Percentiles rank a stretch among this genome's conserved stretches.
phyloP scores from a whole-genome alignment of 2,113 vertebrate species.

The Microtus montanus region DNA sequence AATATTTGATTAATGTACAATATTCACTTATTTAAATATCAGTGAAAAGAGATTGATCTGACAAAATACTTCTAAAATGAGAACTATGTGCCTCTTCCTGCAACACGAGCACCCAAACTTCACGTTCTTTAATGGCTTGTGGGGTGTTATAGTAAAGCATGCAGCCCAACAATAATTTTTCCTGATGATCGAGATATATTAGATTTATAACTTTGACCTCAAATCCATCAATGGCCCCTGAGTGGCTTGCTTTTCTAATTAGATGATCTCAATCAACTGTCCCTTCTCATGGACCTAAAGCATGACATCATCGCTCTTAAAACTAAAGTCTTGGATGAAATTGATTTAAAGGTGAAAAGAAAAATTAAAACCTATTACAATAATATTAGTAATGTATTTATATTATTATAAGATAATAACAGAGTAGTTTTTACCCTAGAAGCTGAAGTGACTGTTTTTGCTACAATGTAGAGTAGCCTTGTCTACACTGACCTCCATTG shows the following conservation, averaged over 20 bases:
- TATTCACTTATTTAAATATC: background rate
- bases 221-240: background rate
- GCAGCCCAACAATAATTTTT: background rate
- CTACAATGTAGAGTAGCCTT: background rate
- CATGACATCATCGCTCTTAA: background rate
- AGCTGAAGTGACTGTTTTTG: background rate
- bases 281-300: background rate
- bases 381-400: background rate
- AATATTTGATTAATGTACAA: background rate
- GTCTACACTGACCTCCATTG: no score
- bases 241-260: background rate
- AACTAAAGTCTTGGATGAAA: background rate
- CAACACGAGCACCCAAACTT: background rate
- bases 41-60: slow-evolving; percentile 13
- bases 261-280: background rate
- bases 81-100: background rate
- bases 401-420: background rate
- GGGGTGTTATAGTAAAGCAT: background rate
- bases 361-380: background rate
- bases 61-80: slow-evolving; percentile 16
- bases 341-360: background rate
- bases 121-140: background rate
- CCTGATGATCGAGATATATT: background rate
- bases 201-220: background rate
- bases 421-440: background rate